Evolutionary conservation across 92 coral and sea anemone species (phyloP).

Genomic region (Palythoa caribaeorum): DNA sequence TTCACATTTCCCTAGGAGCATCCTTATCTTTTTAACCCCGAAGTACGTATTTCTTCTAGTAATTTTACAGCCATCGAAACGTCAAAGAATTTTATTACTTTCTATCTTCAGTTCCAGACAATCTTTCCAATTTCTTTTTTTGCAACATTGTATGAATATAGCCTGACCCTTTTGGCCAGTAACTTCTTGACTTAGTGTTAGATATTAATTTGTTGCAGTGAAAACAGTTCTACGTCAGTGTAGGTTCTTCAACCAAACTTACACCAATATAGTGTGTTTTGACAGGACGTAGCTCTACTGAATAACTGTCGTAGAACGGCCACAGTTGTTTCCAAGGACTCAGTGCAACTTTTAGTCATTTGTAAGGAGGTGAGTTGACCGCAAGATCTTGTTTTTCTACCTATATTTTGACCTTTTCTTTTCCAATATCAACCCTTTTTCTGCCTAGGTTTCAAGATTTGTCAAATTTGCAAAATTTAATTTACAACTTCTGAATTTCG

Average conservation of each 20-base stretch:
- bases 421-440: no score
- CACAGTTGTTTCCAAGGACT: conserved; percentile 85
- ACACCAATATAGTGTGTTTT: not conserved
- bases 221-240: not conserved
- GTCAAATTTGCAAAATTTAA: no score
- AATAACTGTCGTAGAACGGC: conserved; percentile 88
- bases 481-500: not conserved
- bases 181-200: not conserved
- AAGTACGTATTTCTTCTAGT: no score
- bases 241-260: not conserved
- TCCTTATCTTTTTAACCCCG: no score
- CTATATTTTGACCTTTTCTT: no score
- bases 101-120: no score
- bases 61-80: no score
- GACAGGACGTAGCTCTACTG: conserved; percentile 90
- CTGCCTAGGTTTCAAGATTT: not conserved
- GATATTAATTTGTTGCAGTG: not conserved
- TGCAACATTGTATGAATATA: no score
- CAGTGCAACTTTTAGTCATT: conserved; percentile 87
- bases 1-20: not conserved
- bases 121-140: no score
- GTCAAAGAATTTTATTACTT: no score
- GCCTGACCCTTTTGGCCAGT: no score
- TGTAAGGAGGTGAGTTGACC: conserved; percentile 77
- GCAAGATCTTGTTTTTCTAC: not conserved